Evolutionary conservation across 2,888 invertebrate genomes (phyloP), one percentile per base, ranked within the genome.

Genomic region (Melinaea menophilus): DNA sequence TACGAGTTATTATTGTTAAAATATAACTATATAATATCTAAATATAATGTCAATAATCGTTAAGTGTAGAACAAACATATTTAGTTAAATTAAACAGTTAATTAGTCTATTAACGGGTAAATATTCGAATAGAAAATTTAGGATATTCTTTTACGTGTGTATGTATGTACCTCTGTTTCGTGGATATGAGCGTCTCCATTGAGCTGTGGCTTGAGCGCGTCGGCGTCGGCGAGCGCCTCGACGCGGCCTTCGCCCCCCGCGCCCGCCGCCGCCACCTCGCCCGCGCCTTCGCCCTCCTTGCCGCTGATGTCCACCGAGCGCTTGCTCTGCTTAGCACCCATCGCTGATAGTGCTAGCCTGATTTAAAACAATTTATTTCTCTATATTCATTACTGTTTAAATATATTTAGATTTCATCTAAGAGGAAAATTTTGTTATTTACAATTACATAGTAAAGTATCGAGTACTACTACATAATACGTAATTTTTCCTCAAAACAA

Each of bases 251-350:
- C 93, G 65, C 92, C 92, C 58, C 91, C 91, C 64, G 93, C 93
- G 69, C 92, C 92, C 64, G 92, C 92, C 66, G 90, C 93, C 62
- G 92, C 90, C 51, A 77, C 77, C 65, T 77, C 88, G 68, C 92
- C 92, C 71, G 92, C 93, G 63, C 92, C 92, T 64, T 93, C 92
- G 68, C 91, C 91, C 75, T 93, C 93, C 86, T 93, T 93, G 76
- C 93, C 93, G 84, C 95, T 95, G 86, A 96, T 96, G 85, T 96
- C 96, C 86, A 96, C 95, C 79, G 96, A 96, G 91, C 95, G 94
- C 90, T 95, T 96, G 90, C 96, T 96, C 92, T 95, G 95, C 92
- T 94, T 94, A 88, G 94, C 95, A 91, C 96, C 96, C 96, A 96
- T 96, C 31, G 71, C 77, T 88, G 73, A 85, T 87, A 58, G 58